Base-by-base conservation (phyloP, 2,113 vertebrate genomes). In the Gallinago jamesoni region DNA sequence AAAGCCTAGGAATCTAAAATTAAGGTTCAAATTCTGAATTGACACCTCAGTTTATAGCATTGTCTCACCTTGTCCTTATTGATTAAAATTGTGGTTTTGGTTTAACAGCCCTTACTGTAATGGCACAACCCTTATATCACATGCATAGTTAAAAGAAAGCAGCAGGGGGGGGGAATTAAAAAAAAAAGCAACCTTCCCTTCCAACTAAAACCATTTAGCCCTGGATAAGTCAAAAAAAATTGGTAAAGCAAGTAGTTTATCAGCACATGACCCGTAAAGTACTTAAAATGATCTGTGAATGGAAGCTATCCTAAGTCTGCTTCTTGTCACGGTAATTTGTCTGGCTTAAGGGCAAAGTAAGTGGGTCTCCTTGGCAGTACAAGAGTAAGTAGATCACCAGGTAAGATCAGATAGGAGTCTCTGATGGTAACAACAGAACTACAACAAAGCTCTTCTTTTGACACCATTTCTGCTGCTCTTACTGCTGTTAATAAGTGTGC, bases 271-370 rank as follows among this genome's bases (percentile, higher is more conserved):
- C 76, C 86, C 82, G 74, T 86, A 56, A 97, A 93, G 89, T 94
- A 72, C 93, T 95, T 94, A 62, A 88, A 95, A 87, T 97, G 94
- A 93, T 97, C 97, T 94, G 95, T 94, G 92, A 94, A 84, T 92
- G 87, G 94, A 89, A 91, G 80, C 56, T 85, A 67, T 83, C 53
- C 89, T 88, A 90, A 93, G 69, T 91, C 94, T 93, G 94, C 55
- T 95, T 88, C 95, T 96, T 93, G 95, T 96, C 94, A 95, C 77
- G 56, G 87, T 82, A 92, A 97, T 96, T 97, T 96, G 95, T 94
- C 92, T 94, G 92, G 85, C 91, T 93, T 95, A 96, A 94, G 96
- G 87, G 81, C 76, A 89, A 78, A 87, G 63, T 80, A 94, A 93
- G 89, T 89, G 89, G 50, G 84, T 94, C 91, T 91, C n/a, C 79